Evolutionary conservation across 2,888 invertebrate genomes (phyloP).

Genomic region (Sepiola atlantica): DNA sequence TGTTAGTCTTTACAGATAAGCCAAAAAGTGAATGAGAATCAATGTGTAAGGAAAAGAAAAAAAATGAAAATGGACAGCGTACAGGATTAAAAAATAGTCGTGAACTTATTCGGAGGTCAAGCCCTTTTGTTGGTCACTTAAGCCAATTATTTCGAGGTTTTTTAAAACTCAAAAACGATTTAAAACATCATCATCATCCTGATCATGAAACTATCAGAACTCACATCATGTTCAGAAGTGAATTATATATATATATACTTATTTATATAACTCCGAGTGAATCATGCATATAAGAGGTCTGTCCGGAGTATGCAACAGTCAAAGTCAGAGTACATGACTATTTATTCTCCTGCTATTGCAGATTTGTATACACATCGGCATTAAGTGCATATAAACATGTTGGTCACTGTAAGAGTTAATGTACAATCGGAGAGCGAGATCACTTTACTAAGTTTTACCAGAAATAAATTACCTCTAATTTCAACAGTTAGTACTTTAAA

Average conservation of each 20-base stretch:
- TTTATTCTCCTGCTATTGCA: background rate
- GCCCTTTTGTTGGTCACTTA: background rate
- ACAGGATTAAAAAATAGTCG: background rate
- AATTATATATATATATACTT: background rate
- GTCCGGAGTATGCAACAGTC: constrained; percentile 32
- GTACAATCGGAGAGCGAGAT: background rate
- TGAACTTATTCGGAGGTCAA: constrained; percentile 22
- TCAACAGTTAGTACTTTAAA: background rate
- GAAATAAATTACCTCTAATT: background rate
- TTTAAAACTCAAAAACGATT: background rate
- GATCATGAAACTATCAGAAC: constrained; percentile 18
- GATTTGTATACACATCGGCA: background rate
- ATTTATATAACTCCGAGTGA: background rate
- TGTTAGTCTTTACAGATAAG: background rate
- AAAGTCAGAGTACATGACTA: constrained; percentile 20
- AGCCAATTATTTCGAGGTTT: background rate
- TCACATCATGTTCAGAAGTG: constrained; percentile 9
- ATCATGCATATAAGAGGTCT: background rate
- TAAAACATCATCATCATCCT: constrained; percentile 21
- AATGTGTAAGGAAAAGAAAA: background rate
- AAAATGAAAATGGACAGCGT: background rate
- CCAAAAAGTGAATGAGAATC: background rate
- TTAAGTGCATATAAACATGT: background rate
- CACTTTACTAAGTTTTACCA: background rate
- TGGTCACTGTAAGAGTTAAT: background rate